Conservation (phyloP, 2,797 vertebrate species). For the Macropus fuliginosus region DNA sequence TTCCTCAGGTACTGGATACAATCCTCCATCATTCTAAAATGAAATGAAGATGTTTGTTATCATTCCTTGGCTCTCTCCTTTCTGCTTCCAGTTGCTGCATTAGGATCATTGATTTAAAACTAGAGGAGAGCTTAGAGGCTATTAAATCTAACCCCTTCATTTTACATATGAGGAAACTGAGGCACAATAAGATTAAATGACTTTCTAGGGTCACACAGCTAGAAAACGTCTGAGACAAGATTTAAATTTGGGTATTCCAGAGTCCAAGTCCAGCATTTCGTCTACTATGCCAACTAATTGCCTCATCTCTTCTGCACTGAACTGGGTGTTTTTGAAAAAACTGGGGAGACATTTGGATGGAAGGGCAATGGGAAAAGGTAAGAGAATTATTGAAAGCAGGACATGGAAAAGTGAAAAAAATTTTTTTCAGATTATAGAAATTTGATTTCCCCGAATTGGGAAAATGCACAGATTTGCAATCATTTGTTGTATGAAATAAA, state of each 20-base stretch:
- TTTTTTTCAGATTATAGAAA: not conserved
- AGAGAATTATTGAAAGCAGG: slow-evolving; percentile 19
- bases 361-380: not conserved
- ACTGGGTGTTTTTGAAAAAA: not conserved
- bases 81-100: not conserved
- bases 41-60: not conserved
- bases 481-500: slow-evolving; percentile 9
- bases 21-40: not conserved
- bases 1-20: not conserved
- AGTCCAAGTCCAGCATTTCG: not conserved
- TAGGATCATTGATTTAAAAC: not conserved
- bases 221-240: not conserved
- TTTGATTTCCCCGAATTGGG: slow-evolving; percentile 46
- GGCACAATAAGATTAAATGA: not conserved
- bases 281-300: not conserved
- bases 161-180: not conserved
- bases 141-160: not conserved
- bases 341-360: not conserved
- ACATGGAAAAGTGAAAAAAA: not conserved
- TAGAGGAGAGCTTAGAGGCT: not conserved
- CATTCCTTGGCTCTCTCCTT: not conserved
- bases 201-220: not conserved
- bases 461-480: not conserved
- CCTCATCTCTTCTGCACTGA: not conserved
- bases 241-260: not conserved